Conservation (phyloP, 2,797 vertebrate species). For the Enteromius anoplus region DNA sequence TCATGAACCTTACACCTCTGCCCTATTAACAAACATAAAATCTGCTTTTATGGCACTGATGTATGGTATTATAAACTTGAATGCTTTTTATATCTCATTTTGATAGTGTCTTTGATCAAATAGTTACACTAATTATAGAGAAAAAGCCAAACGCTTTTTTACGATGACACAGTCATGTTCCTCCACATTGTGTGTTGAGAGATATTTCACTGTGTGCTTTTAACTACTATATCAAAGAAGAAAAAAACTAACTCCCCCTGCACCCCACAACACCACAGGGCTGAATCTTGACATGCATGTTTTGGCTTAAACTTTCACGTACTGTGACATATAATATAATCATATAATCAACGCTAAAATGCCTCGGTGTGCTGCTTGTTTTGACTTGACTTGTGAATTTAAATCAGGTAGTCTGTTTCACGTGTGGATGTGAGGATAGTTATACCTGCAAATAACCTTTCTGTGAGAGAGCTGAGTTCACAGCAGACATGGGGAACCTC, state of each 20-base stretch:
- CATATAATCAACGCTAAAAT: slow-evolving; percentile 11
- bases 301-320: not conserved
- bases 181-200: not conserved
- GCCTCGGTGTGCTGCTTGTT: slow-evolving; percentile 62
- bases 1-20: not conserved
- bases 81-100: not conserved
- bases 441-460: not conserved
- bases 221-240: not conserved
- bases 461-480: not conserved
- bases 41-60: not conserved
- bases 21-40: not conserved
- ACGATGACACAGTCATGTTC: not conserved
- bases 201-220: not conserved
- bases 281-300: not conserved
- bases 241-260: not conserved
- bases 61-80: slow-evolving; percentile 3
- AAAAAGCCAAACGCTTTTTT: not conserved
- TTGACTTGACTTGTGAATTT: slow-evolving; percentile 59
- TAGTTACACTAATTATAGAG: not conserved
- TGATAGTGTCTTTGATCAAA: not conserved
- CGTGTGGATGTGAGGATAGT: slow-evolving; percentile 17
- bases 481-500: slow-evolving; percentile 59
- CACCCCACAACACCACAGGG: not conserved
- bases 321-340: not conserved
- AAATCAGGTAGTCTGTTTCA: slow-evolving; percentile 59